Evolutionary conservation across 2,113 vertebrate species (phyloP).

Genomic region (Sceloporus tristichus): DNA sequence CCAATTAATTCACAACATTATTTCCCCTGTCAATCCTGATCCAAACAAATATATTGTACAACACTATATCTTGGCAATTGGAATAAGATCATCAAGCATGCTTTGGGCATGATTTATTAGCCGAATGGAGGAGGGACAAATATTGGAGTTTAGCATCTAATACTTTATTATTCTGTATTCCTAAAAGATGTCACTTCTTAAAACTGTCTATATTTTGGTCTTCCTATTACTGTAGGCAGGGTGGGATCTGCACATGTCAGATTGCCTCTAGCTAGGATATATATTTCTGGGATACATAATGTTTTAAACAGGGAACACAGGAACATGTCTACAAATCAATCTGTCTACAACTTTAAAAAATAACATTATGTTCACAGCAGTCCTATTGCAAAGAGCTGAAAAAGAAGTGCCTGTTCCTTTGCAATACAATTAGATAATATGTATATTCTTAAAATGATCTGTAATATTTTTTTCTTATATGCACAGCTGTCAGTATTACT

Average conservation of each 20-base stretch:
- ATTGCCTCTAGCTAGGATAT: conserved; percentile 69
- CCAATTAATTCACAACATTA: conserved; percentile 59
- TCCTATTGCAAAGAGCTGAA: conserved; percentile 47
- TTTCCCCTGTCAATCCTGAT: conserved; percentile 52
- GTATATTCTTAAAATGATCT: neutral
- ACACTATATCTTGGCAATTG: conserved; percentile 48
- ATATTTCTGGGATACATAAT: conserved; percentile 59
- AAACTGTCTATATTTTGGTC: conserved; percentile 45
- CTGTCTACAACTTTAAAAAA: conserved; percentile 48
- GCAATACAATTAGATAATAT: neutral
- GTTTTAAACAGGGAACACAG: conserved; percentile 65
- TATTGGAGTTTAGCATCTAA: conserved; percentile 43
- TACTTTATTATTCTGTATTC: conserved; percentile 46
- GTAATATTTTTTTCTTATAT: conserved; percentile 4
- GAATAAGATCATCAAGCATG: conserved; percentile 55
- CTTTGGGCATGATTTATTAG: conserved; percentile 65
- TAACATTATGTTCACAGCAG: conserved; percentile 60
- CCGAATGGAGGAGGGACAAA: conserved; percentile 39
- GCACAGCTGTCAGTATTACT: neutral
- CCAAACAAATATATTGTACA: conserved; percentile 57
- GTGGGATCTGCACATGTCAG: conserved; percentile 55
- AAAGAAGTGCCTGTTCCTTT: conserved; percentile 45
- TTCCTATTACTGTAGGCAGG: conserved; percentile 57
- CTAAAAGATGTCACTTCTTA: conserved; percentile 59
- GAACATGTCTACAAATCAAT: conserved; percentile 55